These are phyloP conservation scores for Macheiramphus alcinus DNA, from an alignment of 2,113 vertebrate species.

Conservation along the genomic window DNA sequence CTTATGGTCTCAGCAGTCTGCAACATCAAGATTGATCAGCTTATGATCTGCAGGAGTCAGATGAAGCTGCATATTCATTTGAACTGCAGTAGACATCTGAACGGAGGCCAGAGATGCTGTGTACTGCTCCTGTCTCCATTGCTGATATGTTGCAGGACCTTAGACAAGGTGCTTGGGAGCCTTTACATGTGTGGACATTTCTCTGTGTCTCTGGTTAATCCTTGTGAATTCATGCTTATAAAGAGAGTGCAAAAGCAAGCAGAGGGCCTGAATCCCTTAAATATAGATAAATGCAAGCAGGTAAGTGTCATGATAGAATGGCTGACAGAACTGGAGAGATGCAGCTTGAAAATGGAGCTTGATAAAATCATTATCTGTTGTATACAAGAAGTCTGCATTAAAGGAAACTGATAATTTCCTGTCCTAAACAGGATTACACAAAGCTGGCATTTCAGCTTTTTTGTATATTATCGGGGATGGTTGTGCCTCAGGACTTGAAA, in stretches of 20 bases:
- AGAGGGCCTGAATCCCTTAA: neutral
- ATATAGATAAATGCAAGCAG: neutral
- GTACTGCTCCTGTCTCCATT: neutral
- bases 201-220: neutral
- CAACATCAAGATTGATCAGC: neutral
- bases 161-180: neutral
- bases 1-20: conserved; percentile 19
- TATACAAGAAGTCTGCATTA: neutral
- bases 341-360: neutral
- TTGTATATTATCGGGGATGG: neutral
- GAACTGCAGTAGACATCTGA: conserved; percentile 4
- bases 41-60: neutral
- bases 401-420: neutral
- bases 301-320: neutral
- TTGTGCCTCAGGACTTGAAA: neutral
- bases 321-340: neutral
- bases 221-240: neutral
- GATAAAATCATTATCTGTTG: neutral
- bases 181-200: neutral
- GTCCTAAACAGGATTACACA: neutral
- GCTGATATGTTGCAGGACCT: neutral
- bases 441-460: neutral
- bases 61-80: neutral
- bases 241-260: neutral
- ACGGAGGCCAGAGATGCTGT: neutral